Percentiles rank a stretch among this genome's conserved stretches.
Conservation (phyloP, 2,888 invertebrate species). For the Ryuthela nishihirai region DNA sequence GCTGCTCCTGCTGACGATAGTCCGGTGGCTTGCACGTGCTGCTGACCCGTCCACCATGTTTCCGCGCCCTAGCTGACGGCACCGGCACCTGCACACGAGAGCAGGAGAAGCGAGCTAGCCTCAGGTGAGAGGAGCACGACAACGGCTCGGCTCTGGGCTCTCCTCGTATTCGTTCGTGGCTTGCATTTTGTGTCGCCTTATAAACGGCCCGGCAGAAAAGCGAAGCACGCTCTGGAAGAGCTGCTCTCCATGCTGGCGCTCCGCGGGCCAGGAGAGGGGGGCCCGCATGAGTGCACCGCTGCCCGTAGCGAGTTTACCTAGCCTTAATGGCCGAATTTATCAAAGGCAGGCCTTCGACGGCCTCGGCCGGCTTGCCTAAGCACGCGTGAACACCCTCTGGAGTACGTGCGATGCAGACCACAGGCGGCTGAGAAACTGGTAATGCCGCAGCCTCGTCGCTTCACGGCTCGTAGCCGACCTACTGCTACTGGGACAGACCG, state of each 20-base stretch:
- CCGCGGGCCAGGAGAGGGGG: slow-evolving; percentile 16
- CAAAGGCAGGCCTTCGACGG: slow-evolving; percentile 22
- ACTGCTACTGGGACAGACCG: no score
- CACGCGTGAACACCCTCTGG: slow-evolving; percentile 35
- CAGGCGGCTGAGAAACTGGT: no score
- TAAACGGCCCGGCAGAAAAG: slow-evolving; percentile 10
- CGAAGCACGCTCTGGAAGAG: slow-evolving; percentile 33
- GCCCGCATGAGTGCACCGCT: slow-evolving; percentile 36
- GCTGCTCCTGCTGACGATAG: no score
- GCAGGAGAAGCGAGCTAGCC: slow-evolving; percentile 5
- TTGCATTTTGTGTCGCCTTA: slow-evolving; percentile 26
- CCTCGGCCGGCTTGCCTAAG: slow-evolving; percentile 21
- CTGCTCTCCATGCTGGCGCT: slow-evolving; percentile 22
- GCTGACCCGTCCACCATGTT: no score
- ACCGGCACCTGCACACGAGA: no score
- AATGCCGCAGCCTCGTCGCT: no score
- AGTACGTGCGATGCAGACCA: no score
- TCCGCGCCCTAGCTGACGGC: no score
- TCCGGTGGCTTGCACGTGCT: no score
- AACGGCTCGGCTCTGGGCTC: background rate
- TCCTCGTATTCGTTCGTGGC: slow-evolving; percentile 7
- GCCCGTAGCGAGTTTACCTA: slow-evolving; percentile 13
- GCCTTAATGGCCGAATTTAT: slow-evolving; percentile 35
- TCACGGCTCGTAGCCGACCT: no score
- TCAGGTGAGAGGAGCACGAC: background rate